Base-by-base conservation (phyloP, 2,888 invertebrate genomes). In the Cryptocheilus praepositus region DNA sequence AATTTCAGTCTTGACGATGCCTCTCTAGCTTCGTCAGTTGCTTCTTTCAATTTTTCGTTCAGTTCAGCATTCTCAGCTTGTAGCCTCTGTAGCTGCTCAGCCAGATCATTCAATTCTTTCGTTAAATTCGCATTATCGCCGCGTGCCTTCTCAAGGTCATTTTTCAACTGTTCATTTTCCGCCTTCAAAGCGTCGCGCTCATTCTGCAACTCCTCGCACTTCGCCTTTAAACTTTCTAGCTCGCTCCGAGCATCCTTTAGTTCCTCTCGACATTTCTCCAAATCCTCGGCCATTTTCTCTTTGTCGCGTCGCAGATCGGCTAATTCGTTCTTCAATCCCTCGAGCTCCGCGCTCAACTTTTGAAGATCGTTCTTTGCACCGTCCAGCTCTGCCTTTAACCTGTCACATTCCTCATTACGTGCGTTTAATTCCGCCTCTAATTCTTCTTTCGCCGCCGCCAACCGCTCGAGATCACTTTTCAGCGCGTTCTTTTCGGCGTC, bases 231-330 rank as follows among this genome's bases (percentile, higher is more conserved):
- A 5, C 16, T n/a, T n/a, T 74, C 60, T 15, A 78, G 54, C 15
- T 56, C 53, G 2, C 59, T 66, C 28, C 70, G 19, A 16, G 81
- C 74, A 15, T 67, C 65, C 44, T 71, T 55, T 16, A 77, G 43
- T 44, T 57, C 60, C 22, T 53, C 59, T 13, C 74, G 81, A 16
- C 71, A 72, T 0, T 36, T 49, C 15, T 49, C 73, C 21, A 79
- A 55, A 52, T 62, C 49, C 3, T 73, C 49, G 16, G 79, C 75
- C 0, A 81, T 63, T 1, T 46, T 28, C n/a, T 57, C 59, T 11
- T 68, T 60, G 19, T 63, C 67, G 5, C 62, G 21, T 15, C 67
- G 53, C 3, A 61, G 56, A 4, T 51, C 63, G 7, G 21, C 59
- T 0, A 75, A 51, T 18, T 73, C 54, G 8, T 7, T 21, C 53